phyloP scores from a whole-genome alignment of 2,113 vertebrate genomes.

The Salvelinus sp. region DNA sequence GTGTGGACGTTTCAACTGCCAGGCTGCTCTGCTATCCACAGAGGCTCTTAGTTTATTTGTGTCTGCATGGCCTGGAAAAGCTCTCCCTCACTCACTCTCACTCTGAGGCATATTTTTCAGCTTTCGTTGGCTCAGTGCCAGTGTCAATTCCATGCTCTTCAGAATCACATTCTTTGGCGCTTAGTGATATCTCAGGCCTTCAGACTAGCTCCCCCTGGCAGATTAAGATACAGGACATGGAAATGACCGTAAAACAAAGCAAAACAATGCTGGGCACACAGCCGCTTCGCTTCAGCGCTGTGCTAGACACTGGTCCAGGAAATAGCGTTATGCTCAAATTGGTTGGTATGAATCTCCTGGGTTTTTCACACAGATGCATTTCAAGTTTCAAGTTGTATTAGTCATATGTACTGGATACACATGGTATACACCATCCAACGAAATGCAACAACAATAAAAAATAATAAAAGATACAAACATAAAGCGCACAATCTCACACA shows the following conservation, averaged over 20 bases:
- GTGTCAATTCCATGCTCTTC: conserved; percentile 56
- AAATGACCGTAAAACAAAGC: conserved; percentile 63
- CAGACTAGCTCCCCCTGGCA: conserved; percentile 66
- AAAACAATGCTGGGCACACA: conserved; percentile 53
- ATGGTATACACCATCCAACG: too few relatives aligned
- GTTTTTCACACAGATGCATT: not conserved
- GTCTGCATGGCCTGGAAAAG: conserved; percentile 7
- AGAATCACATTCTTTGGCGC: conserved; percentile 61
- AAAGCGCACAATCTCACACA: not conserved
- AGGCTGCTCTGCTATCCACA: conserved; percentile 9
- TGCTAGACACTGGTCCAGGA: conserved; percentile 39
- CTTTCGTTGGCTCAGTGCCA: conserved; percentile 59
- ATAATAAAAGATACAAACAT: too few relatives aligned
- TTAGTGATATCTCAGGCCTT: conserved; percentile 65
- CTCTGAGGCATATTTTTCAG: conserved; percentile 49
- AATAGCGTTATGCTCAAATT: conserved; percentile 12
- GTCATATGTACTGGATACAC: too few relatives aligned
- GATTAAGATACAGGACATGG: conserved; percentile 59
- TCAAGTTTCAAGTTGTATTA: too few relatives aligned
- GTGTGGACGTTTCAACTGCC: conserved; percentile 22
- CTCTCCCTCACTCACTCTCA: conserved; percentile 49
- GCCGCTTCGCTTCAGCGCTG: conserved; percentile 36
- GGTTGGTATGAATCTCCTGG: not conserved
- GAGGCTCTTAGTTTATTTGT: conserved; percentile 40
- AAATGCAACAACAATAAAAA: too few relatives aligned